A percentile compares a stretch with the other conserved stretches of the same genome.
Conservation (phyloP, 2,797 vertebrate species). For the Calcarius lapponicus region DNA sequence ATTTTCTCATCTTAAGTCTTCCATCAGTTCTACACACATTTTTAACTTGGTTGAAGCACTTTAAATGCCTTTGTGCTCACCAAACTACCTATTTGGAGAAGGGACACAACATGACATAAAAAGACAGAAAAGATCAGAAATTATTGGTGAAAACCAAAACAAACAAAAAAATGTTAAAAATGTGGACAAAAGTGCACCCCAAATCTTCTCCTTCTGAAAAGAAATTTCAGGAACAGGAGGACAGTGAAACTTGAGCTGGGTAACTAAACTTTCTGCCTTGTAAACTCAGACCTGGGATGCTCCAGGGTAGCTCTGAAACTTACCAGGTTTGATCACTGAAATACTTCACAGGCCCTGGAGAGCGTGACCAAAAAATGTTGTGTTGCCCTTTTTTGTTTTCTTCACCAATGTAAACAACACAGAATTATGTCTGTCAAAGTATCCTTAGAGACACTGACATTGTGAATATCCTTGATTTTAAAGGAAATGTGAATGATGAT, state of each 20-base stretch:
- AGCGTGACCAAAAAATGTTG: background rate
- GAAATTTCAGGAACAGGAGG: background rate
- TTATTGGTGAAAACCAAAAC: background rate
- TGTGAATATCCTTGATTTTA: background rate
- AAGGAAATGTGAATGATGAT: background rate
- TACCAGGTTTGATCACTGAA: background rate
- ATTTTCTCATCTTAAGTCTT: background rate
- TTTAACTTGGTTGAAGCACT: background rate
- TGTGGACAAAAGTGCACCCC: background rate
- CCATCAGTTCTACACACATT: background rate
- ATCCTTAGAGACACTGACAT: background rate
- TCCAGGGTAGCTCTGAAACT: background rate
- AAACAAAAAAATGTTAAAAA: background rate
- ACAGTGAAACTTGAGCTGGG: background rate
- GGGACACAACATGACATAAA: background rate
- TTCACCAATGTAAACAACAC: background rate
- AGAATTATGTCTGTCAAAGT: background rate
- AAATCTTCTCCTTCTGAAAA: background rate
- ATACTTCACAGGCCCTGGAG: background rate
- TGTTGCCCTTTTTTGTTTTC: background rate
- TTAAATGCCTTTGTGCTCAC: background rate
- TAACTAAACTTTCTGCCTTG: background rate
- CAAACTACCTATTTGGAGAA: background rate
- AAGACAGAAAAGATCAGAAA: background rate
- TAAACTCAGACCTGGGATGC: background rate